These are phyloP conservation scores for Myiopsitta monachus DNA, from an alignment of 2,113 vertebrate species.

Conservation along the genomic window DNA sequence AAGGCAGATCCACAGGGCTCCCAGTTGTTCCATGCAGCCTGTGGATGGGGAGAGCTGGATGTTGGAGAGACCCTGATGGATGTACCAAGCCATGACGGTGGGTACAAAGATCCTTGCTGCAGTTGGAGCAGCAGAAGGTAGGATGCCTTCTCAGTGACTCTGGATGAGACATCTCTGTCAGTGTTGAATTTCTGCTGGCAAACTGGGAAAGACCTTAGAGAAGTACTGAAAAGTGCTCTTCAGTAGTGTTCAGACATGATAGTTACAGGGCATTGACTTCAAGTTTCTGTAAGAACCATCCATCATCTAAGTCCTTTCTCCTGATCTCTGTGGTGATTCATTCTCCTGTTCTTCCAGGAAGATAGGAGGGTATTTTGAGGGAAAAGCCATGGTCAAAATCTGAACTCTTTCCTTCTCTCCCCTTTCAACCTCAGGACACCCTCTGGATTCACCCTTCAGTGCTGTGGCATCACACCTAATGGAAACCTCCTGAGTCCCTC, in stretches of 20 bases:
- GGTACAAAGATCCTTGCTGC: neutral
- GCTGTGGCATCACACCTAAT: neutral
- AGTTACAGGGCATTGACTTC: neutral
- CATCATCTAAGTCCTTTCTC: neutral
- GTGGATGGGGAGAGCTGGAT: neutral
- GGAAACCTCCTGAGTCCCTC: neutral
- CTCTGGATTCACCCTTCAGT: neutral
- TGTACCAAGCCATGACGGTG: fast-evolving
- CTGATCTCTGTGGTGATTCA: neutral
- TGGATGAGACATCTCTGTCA: neutral
- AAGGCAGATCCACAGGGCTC: no score
- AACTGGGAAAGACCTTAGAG: neutral
- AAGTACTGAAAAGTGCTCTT: neutral
- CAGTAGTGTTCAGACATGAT: neutral
- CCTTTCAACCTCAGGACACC: neutral
- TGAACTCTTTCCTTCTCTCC: neutral
- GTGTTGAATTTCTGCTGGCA: neutral
- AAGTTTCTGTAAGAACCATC: neutral
- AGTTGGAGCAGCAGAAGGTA: neutral
- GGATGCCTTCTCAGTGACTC: neutral
- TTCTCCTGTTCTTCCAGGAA: neutral
- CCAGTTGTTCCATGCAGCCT: neutral
- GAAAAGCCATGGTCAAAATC: neutral
- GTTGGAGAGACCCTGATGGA: neutral
- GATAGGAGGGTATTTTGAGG: neutral